Evolutionary conservation across 2,797 vertebrate genomes (phyloP), one percentile per base, ranked within the genome.

Genomic region (Pteropus rufus): DNA sequence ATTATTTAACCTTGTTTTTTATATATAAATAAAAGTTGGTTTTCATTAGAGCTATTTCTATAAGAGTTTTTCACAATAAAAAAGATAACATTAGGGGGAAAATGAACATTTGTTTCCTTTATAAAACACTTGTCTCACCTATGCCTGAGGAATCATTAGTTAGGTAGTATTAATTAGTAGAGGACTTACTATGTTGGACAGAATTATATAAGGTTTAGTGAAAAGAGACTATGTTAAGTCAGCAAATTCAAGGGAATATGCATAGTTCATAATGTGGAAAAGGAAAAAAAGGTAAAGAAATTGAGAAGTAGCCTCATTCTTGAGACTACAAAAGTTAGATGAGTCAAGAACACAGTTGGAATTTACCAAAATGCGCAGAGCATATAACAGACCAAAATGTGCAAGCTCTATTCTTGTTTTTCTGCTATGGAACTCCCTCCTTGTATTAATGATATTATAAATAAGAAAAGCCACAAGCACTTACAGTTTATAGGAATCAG

Each of bases 1-100:
- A 87, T 96, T 92, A 97, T 95, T 95, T 97, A 97, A 89, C 70
- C 56, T 65, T 88, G 36, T 60, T 89, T 96, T 60, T 92, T 94
- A 2, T 41, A 54, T 60, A 46, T 46, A 97, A 93, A 83, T 88
- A 39, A 95, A 96, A 69, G 46, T n/a, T 93, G 19, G 11, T 87
- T 91, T 96, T 89, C 93, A 94, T 92, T 93, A 93, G 62, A 70
- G 58, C 7, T 89, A 86, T 88, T 65, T 92, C 49, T 79, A 77
- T 6, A 81, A 86, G 60, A 84, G 4, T 72, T 96, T 95, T 89
- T 41, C 23, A 31, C 11, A 89, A 46, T 39, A 87, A 95, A 96
- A 87, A 44, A 3, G 62, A 87, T 76, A 10, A 82, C 91, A 93
- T 24, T 65, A 36, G 19, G 83, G 23, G 19, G 24, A 39, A 86